Evolutionary conservation across 2,113 vertebrate genomes (phyloP).

Genomic region (Mola mola): DNA sequence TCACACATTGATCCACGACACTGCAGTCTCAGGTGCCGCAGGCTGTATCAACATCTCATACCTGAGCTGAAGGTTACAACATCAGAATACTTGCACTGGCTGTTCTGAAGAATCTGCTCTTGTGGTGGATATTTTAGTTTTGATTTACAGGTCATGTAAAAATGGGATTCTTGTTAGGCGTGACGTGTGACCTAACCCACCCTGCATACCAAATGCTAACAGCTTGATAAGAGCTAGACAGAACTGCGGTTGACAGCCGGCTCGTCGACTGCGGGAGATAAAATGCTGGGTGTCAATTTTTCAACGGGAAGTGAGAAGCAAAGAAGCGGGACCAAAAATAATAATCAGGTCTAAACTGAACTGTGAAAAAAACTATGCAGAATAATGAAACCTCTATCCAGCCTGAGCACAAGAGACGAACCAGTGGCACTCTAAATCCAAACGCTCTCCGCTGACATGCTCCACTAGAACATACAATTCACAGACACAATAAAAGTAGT

Average conservation of each 20-base stretch:
- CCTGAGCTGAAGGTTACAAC: too few species aligned
- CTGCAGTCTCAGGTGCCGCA: too few species aligned
- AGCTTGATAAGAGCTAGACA: not conserved
- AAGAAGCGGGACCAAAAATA: not conserved
- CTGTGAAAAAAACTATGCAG: not conserved
- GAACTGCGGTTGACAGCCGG: slow-evolving; percentile 31
- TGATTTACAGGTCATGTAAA: slow-evolving; percentile 9
- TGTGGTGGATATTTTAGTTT: too few species aligned
- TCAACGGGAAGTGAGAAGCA: too few species aligned
- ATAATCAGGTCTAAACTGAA: slow-evolving; percentile 17
- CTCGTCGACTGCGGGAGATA: too few species aligned
- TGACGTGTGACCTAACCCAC: not conserved
- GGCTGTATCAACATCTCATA: too few species aligned
- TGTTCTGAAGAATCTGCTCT: too few species aligned
- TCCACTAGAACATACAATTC: not conserved
- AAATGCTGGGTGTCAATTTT: too few species aligned
- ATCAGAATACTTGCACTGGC: too few species aligned
- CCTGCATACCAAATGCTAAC: slow-evolving; percentile 13
- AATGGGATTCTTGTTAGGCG: not conserved
- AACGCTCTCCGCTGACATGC: not conserved
- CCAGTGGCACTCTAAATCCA: slow-evolving; percentile 1
- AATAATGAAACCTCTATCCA: slow-evolving; percentile 8
- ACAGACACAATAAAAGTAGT: not conserved
- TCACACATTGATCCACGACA: too few species aligned
- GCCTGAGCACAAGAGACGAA: not conserved